A percentile compares a stretch with the other conserved stretches of the same genome.
These are phyloP conservation scores for Leucosticte australis DNA, from an alignment of 2,113 vertebrate species.

Conservation along the genomic window DNA sequence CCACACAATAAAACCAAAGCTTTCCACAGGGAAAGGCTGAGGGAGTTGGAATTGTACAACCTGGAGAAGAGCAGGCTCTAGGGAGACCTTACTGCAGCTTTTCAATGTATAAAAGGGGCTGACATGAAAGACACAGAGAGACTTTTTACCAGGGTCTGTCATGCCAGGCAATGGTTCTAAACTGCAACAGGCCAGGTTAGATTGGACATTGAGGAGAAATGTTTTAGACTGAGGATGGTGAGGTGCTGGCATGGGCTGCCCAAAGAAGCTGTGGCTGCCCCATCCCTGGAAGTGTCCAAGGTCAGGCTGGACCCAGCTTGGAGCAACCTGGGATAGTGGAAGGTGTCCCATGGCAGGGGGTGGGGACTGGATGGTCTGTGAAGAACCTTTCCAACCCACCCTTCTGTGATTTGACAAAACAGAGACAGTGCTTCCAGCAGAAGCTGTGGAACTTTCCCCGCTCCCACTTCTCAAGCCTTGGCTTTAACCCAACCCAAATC, in stretches of 20 bases:
- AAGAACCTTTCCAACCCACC: not conserved
- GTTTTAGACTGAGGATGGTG: not conserved
- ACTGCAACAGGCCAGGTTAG: not conserved
- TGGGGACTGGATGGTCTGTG: not conserved
- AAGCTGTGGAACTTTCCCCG: not conserved
- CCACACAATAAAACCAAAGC: not conserved
- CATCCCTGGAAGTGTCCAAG: not conserved
- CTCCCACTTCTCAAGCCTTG: not conserved
- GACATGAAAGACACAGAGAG: not conserved
- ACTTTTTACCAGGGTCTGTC: not conserved
- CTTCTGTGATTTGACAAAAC: not conserved
- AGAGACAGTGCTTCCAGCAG: not conserved
- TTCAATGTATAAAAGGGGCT: not conserved
- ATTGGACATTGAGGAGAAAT: not conserved
- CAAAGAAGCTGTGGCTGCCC: not conserved
- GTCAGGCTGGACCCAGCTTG: fast-evolving
- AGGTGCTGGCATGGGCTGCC: fast-evolving
- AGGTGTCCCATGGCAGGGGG: not conserved
- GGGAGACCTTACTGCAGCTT: not conserved
- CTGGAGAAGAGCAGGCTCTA: not conserved
- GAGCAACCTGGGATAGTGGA: not conserved
- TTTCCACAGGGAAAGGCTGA: not conserved
- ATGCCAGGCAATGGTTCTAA: not conserved
- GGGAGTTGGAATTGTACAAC: not conserved
- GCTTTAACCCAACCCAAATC: not conserved